A percentile compares a stretch with the other conserved stretches of the same genome.
These are phyloP conservation scores for Clupea harengus DNA, from an alignment of 2,113 vertebrate genomes.

Conservation along the genomic window DNA sequence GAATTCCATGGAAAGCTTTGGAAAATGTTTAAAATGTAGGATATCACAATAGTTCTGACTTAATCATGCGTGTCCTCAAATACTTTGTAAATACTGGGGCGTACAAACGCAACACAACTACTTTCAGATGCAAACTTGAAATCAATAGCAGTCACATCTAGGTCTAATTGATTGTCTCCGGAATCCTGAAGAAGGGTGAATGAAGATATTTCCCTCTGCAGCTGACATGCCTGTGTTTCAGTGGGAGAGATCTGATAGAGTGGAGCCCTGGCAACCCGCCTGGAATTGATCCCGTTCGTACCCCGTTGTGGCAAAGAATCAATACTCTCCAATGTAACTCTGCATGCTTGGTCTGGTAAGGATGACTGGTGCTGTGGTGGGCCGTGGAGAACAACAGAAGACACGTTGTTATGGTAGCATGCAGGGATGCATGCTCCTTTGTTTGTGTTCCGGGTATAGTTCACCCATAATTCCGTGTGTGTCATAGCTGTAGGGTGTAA, in stretches of 20 bases:
- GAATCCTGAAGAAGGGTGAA: neutral
- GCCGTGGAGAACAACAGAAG: neutral
- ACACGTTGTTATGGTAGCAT: neutral
- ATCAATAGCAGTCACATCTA: neutral
- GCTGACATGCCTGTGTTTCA: neutral
- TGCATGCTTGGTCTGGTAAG: neutral
- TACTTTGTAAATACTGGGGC: neutral
- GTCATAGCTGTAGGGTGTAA: too few species aligned
- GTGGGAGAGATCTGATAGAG: neutral
- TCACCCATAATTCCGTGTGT: too few species aligned
- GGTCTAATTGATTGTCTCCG: neutral
- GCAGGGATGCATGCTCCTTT: too few species aligned
- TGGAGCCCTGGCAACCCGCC: conserved; percentile 1
- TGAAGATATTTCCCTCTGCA: neutral
- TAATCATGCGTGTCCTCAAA: neutral
- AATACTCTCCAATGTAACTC: neutral
- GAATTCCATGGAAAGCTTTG: neutral
- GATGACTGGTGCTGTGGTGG: neutral
- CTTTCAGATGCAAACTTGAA: neutral
- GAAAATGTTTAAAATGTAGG: neutral
- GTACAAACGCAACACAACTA: neutral
- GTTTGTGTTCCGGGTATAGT: too few species aligned
- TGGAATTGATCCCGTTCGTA: conserved; percentile 9
- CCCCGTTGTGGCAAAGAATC: neutral
- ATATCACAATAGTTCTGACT: neutral